A percentile compares a stretch with the other conserved stretches of the same genome.
Evolutionary conservation across 2,797 vertebrate species (phyloP).

Genomic region (Crax fasciolata): DNA sequence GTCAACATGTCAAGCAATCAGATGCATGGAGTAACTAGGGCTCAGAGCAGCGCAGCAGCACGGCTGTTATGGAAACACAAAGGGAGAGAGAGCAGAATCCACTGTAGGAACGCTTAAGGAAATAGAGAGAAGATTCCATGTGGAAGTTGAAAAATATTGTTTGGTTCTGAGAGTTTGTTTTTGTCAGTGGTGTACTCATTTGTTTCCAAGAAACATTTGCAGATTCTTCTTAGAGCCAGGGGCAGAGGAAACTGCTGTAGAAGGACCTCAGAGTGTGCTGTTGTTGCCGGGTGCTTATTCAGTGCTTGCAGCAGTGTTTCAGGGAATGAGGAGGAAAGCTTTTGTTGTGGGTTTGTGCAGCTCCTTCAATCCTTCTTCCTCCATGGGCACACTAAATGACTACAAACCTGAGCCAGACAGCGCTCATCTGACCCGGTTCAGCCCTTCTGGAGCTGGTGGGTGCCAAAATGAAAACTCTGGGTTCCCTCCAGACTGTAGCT

Average conservation of each 20-base stretch:
- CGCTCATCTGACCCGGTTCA: neutral
- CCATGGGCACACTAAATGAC: neutral
- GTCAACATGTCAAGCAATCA: conserved; percentile 10
- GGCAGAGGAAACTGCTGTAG: neutral
- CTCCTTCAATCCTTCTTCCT: neutral
- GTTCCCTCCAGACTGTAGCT: neutral
- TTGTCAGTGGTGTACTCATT: neutral
- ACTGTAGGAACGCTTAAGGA: neutral
- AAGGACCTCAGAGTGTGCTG: neutral
- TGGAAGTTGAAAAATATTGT: neutral
- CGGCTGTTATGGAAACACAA: neutral
- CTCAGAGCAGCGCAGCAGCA: neutral
- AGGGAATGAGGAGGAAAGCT: neutral
- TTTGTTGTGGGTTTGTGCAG: neutral
- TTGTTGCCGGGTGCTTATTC: neutral
- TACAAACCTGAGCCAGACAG: neutral
- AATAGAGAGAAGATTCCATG: neutral
- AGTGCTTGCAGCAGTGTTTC: neutral
- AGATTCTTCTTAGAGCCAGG: neutral
- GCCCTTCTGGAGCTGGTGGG: neutral
- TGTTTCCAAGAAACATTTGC: neutral
- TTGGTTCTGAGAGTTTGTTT: neutral
- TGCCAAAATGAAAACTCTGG: neutral
- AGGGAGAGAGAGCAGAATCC: neutral
- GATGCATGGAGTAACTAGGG: neutral